Percentiles rank a stretch among this genome's conserved stretches.
Conservation (phyloP, 2,797 vertebrate species). For the Chanos chanos region DNA sequence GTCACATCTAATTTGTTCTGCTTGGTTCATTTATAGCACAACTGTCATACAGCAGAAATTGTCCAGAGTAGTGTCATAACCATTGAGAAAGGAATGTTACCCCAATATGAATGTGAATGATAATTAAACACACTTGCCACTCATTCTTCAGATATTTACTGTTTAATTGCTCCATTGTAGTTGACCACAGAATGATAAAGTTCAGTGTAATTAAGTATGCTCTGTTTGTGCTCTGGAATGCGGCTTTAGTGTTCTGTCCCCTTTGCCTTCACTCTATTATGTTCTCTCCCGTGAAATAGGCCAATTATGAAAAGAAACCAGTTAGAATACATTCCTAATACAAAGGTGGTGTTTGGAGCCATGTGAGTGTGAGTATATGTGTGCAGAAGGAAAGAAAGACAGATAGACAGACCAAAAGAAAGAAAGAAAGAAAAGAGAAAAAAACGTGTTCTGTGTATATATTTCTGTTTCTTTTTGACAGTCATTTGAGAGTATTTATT, state of each 20-base stretch:
- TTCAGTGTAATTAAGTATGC: conserved; percentile 23
- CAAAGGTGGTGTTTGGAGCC: conserved; percentile 1
- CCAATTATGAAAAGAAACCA: conserved; percentile 14
- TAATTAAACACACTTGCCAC: neutral
- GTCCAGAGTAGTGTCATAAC: too few species aligned
- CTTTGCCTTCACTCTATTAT: neutral
- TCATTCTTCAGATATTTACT: neutral
- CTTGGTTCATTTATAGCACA: too few species aligned
- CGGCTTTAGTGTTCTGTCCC: neutral
- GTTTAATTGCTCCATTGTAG: neutral
- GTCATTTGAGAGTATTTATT: neutral
- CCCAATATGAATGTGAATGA: neutral
- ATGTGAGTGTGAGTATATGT: neutral
- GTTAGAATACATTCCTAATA: conserved; percentile 12
- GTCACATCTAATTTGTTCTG: too few species aligned
- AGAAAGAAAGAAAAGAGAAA: too few species aligned
- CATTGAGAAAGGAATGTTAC: neutral
- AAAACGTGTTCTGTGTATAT: too few species aligned
- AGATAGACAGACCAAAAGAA: too few species aligned
- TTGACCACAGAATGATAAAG: neutral
- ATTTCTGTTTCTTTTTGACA: neutral
- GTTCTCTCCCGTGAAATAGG: conserved; percentile 4
- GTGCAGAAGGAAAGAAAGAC: neutral
- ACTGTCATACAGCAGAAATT: neutral
- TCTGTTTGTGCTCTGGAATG: conserved; percentile 26